Conservation (phyloP, 2,888 invertebrate species). For the Acrobasis suavella region DNA sequence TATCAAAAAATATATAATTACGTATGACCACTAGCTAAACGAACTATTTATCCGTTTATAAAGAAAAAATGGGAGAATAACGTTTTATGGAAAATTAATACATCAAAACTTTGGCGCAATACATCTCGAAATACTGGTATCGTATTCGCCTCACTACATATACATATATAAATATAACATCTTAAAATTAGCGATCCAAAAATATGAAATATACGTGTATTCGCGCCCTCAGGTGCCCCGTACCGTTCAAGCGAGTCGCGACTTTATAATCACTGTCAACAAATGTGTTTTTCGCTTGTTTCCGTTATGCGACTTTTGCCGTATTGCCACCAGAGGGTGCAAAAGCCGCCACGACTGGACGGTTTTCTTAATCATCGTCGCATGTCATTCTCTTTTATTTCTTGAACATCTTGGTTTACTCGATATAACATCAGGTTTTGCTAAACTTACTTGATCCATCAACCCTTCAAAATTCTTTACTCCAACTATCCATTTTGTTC, state of each 20-base stretch:
- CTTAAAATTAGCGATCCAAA: conserved; percentile 83
- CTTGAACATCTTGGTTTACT: conserved; percentile 33
- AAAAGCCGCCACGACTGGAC: conserved; percentile 79
- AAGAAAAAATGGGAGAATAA: conserved; percentile 65
- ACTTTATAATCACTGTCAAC: conserved; percentile 42
- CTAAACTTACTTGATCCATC: background rate
- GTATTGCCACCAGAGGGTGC: conserved; percentile 69
- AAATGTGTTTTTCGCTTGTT: conserved; percentile 52
- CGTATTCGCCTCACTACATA: conserved; percentile 79
- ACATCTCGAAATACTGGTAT: conserved; percentile 78
- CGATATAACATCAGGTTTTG: conserved; percentile 35
- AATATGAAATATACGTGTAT: conserved; percentile 82
- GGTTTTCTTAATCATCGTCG: conserved; percentile 77
- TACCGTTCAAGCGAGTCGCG: conserved; percentile 57
- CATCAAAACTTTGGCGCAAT: conserved; percentile 82
- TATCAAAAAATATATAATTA: conserved; percentile 73
- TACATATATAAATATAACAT: conserved; percentile 83
- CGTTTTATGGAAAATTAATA: conserved; percentile 77
- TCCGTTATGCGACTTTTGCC: conserved; percentile 61
- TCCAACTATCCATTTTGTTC: background rate
- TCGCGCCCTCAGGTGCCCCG: conserved; percentile 72
- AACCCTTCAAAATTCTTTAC: background rate
- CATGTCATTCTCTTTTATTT: conserved; percentile 49
- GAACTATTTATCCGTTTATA: conserved; percentile 64
- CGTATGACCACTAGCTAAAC: conserved; percentile 81